A percentile compares a stretch with the other conserved stretches of the same genome.
Conservation (phyloP, 37 sponge, comb jelly and placozoan species). For the Hormiphora californensis region DNA sequence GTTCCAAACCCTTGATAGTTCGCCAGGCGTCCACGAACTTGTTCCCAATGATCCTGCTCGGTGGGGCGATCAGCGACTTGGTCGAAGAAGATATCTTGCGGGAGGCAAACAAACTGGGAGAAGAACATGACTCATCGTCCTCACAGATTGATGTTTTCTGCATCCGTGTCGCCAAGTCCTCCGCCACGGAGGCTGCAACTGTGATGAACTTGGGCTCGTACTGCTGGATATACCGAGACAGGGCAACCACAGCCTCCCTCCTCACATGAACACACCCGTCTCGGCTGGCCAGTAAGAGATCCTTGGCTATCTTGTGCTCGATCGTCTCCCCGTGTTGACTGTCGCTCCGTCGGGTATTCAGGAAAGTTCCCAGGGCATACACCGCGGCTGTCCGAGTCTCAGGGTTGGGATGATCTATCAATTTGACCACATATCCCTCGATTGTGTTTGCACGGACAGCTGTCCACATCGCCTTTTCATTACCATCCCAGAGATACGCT, state of each 20-base stretch:
- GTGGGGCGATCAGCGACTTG: neutral
- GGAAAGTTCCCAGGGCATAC: slow-evolving; percentile 85
- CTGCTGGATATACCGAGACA: slow-evolving; percentile 67
- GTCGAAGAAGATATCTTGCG: neutral
- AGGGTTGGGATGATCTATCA: slow-evolving; percentile 79
- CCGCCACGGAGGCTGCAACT: slow-evolving; percentile 11
- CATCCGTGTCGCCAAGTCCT: slow-evolving; percentile 8
- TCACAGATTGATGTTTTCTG: neutral
- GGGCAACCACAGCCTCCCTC: slow-evolving; percentile 78
- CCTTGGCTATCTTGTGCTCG: slow-evolving; percentile 65
- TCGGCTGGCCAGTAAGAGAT: slow-evolving; percentile 60
- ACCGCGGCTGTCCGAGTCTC: slow-evolving; percentile 89
- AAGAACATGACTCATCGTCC: slow-evolving; percentile 30
- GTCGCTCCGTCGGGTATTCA: slow-evolving; percentile 56
- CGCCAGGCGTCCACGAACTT: slow-evolving; percentile 36
- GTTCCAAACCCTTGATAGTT: slow-evolving; percentile 13
- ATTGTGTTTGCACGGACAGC: slow-evolving; percentile 81
- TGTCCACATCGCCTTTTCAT: slow-evolving; percentile 75
- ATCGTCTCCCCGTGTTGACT: slow-evolving; percentile 67
- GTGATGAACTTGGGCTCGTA: slow-evolving; percentile 71
- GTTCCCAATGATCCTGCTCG: slow-evolving; percentile 21
- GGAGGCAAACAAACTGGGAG: neutral
- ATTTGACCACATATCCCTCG: slow-evolving; percentile 67
- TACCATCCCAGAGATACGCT: slow-evolving; percentile 75
- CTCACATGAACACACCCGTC: slow-evolving; percentile 83